Evolutionary conservation across 2,113 vertebrate species (phyloP).

Genomic region (Danionella cerebrum): DNA sequence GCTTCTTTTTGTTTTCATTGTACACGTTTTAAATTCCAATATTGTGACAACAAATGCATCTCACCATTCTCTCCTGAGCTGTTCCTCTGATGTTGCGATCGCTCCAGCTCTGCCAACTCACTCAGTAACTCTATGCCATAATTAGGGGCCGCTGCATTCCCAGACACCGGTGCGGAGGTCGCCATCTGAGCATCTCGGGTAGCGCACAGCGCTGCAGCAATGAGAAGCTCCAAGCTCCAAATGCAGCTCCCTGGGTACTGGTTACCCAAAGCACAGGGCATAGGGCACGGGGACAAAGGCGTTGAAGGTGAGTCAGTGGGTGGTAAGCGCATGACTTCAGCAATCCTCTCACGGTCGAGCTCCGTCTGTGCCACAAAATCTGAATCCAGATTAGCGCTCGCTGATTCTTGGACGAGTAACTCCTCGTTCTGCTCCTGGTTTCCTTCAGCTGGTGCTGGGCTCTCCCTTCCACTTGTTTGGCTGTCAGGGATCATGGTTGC

Average conservation of each 20-base stretch:
- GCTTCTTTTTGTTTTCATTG: too few relatives aligned
- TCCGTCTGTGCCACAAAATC: neutral
- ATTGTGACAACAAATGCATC: too few relatives aligned
- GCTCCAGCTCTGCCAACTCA: constrained; percentile 83
- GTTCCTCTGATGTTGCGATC: constrained; percentile 58
- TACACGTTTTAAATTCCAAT: too few relatives aligned
- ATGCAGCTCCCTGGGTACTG: constrained; percentile 64
- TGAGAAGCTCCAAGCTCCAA: constrained; percentile 80
- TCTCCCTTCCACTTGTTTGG: constrained; percentile 34
- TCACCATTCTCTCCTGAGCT: constrained; percentile 53
- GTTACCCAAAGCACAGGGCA: constrained; percentile 24
- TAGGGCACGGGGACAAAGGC: neutral
- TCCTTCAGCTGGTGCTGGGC: constrained; percentile 42
- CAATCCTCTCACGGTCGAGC: neutral
- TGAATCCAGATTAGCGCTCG: neutral
- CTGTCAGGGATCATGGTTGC: constrained; percentile 37
- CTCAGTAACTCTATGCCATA: constrained; percentile 86
- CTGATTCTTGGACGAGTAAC: constrained; percentile 9
- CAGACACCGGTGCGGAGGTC: constrained; percentile 14
- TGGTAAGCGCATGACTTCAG: neutral
- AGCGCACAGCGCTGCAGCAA: constrained; percentile 77
- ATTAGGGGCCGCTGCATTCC: constrained; percentile 51
- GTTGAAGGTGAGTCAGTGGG: neutral
- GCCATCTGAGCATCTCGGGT: constrained; percentile 65
- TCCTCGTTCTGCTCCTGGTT: constrained; percentile 27